Base-by-base conservation (phyloP, 2,888 invertebrate genomes). In the Hedya salicella region DNA sequence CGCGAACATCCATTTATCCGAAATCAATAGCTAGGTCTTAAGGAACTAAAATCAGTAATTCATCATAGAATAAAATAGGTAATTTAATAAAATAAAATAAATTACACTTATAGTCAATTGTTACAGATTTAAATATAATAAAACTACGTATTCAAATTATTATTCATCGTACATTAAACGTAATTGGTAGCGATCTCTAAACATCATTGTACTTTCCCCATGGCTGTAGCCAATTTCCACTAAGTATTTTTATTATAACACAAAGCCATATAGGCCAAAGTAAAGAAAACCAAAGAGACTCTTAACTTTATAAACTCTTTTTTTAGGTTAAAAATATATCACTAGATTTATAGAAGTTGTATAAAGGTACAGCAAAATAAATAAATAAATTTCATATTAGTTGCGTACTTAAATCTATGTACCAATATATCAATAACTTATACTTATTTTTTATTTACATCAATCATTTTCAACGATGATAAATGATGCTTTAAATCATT, bases 181-280 rank as follows among this genome's bases (percentile, higher is more conserved):
- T 2, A 17, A 44, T 48, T 48, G 21, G 17, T 30, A 42, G 42
- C 49, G 49, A 25, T 14, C 21, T 46, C 57, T 62, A 36, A 44
- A 36, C 21, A 5, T 16, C 21, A 21, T 52, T 46, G 36, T 53
- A 53, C 36, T 36, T 36, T 11, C 3, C 3, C 6, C 25, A 25
- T 25, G 25, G 25, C 42, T 14, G 3, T 16, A 50, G 11, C 3
- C 4, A 14, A 14, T 42, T 14, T 42, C 2, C 14, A 42, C n/a
- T 42, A 42, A 14, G 14, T n/a, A 42, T 5, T 14, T n/a, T 42
- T 3, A 42, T 14, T 3, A 14, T 4, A n/a, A 14, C n/a, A 2
- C 14, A n/a, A 42, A n/a, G n/a, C 4, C 4, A n/a, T n/a, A n/a
- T n/a, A n/a, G n/a, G n/a, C n/a, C n/a, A n/a, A n/a, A n/a, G n/a